Evolutionary conservation across 2,888 invertebrate species (phyloP).

Genomic region (Caenorhabditis parvicauda): DNA sequence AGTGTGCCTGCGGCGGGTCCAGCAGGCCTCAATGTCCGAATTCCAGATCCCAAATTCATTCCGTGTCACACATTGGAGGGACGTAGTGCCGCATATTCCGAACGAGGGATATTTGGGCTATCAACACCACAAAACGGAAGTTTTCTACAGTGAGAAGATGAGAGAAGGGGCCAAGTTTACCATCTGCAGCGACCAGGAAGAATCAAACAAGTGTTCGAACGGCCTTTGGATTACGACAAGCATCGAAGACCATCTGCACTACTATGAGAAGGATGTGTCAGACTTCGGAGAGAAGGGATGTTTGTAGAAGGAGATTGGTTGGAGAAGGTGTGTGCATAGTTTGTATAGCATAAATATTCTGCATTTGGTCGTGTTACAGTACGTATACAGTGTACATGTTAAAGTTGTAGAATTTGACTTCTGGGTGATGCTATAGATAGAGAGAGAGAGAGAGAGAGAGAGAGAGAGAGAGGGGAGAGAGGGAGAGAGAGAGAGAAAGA

Average conservation of each 20-base stretch:
- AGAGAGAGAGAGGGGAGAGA: constrained; percentile 9
- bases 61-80: constrained; percentile 45
- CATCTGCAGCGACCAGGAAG: constrained; percentile 28
- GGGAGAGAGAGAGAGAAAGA: not conserved
- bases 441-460: constrained; percentile 5
- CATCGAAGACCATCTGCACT: constrained; percentile 50
- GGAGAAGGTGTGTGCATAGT: too few relatives aligned
- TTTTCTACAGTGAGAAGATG: constrained; percentile 38
- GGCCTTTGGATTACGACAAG: constrained; percentile 40
- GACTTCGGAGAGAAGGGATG: constrained; percentile 47
- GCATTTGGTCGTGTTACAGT: too few relatives aligned
- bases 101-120: constrained; percentile 40
- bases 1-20: too few relatives aligned
- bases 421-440: not conserved
- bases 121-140: constrained; percentile 42
- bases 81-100: constrained; percentile 48
- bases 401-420: constrained; percentile 5
- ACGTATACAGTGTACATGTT: too few relatives aligned
- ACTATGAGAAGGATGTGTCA: constrained; percentile 40
- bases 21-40: too few relatives aligned
- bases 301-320: too few relatives aligned
- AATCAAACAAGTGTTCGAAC: constrained; percentile 39
- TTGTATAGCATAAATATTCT: too few relatives aligned
- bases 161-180: constrained; percentile 20
- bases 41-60: constrained; percentile 21